phyloP scores from a whole-genome alignment of 2,113 vertebrate genomes.

The Ciconia boyciana region DNA sequence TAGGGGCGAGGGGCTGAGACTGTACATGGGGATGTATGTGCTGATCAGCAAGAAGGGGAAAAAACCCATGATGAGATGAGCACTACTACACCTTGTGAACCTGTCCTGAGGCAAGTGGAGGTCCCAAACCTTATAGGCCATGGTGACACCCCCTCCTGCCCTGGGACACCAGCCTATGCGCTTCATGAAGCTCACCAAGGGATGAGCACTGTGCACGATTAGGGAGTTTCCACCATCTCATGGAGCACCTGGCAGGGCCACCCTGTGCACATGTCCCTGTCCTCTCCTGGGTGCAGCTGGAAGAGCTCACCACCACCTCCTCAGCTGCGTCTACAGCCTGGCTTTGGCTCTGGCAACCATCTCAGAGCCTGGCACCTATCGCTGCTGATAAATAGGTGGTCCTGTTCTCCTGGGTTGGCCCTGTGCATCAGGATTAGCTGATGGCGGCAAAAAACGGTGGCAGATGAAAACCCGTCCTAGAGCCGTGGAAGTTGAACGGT shows the following conservation, averaged over 20 bases:
- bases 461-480: neutral
- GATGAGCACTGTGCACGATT: neutral
- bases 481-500: neutral
- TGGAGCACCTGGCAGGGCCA: neutral
- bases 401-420: neutral
- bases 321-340: fast-evolving
- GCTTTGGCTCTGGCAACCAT: neutral
- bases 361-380: neutral
- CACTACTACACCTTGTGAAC: neutral
- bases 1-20: neutral
- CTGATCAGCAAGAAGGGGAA: neutral
- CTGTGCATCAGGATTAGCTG: neutral
- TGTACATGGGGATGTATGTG: fast-evolving
- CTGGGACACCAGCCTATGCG: neutral
- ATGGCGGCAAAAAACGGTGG: fast-evolving
- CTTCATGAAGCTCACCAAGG: neutral
- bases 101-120: neutral
- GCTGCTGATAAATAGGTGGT: neutral
- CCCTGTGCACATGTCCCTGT: neutral
- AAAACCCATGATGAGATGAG: neutral
- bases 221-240: neutral
- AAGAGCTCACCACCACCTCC: neutral
- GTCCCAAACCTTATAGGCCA: neutral
- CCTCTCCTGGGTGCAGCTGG: neutral
- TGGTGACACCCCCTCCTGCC: fast-evolving